Base-by-base conservation (phyloP, 1,140 invertebrate species). In the Sipha flava region DNA sequence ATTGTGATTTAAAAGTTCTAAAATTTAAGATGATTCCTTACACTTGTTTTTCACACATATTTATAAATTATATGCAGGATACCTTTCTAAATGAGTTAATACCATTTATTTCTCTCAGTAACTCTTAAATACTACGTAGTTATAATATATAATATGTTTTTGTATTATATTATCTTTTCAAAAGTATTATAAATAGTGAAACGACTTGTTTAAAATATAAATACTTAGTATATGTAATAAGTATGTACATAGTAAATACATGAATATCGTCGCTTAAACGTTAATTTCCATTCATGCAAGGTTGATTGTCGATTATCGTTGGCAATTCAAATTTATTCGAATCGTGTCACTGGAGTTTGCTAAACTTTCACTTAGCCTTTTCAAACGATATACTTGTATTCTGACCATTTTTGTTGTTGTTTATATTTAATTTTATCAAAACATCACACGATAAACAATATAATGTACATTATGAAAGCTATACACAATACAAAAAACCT, bases 321-420 rank as follows among this genome's bases (percentile, higher is more conserved):
- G 45, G 29, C 45, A 47, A 70, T 64, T 64, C 31, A n/a, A 64
- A 66, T 37, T 10, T 9, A 40, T 66, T 29, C 66, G 3, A 18
- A 68, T 29, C 40, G n/a, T 21, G 37, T 26, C 18, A 68, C 40
- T 68, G 14, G 9, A 68, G 40, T 68, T 64, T 64, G 9, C 6
- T 45, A 47, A 21, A 70, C 23, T 70, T 70, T 70, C 66, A 70
- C 66, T 66, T 23, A 43, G n/a, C 62, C 23, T 70, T 70, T 70
- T 70, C 7, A 29, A 47, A 70, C 43, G 23, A 21, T 6, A n/a
- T n/a, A n/a, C 6, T 40, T 62, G 31, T 21, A 10, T 34, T 16
- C 5, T 2, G 6, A n/a, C n/a, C n/a, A n/a, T n/a, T n/a, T n/a
- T n/a, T 18, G 12, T 59, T 59, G 26, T 59, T 59, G 3, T 59